Conservation (phyloP, 2,113 vertebrate genomes). For the Myrmecophaga tridactyla region DNA sequence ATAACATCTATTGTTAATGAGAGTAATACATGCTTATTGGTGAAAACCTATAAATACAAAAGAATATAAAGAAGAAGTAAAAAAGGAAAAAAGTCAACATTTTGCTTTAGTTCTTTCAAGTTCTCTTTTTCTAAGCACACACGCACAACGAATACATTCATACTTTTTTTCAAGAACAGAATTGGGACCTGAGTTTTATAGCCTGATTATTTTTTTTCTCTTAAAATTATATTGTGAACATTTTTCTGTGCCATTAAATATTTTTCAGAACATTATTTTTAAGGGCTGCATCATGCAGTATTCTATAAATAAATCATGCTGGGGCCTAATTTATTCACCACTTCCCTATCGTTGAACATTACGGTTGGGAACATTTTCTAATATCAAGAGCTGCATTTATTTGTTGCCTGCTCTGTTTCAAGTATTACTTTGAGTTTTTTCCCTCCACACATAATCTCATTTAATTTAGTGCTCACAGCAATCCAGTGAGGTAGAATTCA, state of each 20-base stretch:
- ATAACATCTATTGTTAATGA: constrained; percentile 23
- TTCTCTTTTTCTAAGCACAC: not conserved
- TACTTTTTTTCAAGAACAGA: constrained; percentile 31
- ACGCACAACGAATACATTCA: not conserved
- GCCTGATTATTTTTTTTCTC: constrained; percentile 46
- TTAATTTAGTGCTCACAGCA: constrained; percentile 8
- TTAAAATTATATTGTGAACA: constrained; percentile 72
- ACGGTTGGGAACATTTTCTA: not conserved
- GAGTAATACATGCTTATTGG: not conserved
- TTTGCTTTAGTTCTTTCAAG: constrained; percentile 10
- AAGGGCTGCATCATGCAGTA: constrained; percentile 31
- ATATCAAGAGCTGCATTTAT: not conserved
- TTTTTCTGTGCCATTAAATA: constrained; percentile 73
- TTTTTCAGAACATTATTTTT: constrained; percentile 74
- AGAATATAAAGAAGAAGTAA: not conserved
- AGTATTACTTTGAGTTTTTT: not conserved
- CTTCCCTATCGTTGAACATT: constrained; percentile 41
- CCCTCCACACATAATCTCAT: not conserved
- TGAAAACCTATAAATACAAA: constrained; percentile 50
- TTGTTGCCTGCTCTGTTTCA: not conserved
- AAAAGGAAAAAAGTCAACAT: not conserved
- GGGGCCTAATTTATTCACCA: constrained; percentile 53
- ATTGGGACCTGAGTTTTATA: constrained; percentile 53
- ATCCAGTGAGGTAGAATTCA: not conserved
- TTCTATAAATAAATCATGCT: constrained; percentile 69